Evolutionary conservation across 2,888 invertebrate genomes (phyloP), one percentile per base, ranked within the genome.

Genomic region (Zootermopsis nevadensis): DNA sequence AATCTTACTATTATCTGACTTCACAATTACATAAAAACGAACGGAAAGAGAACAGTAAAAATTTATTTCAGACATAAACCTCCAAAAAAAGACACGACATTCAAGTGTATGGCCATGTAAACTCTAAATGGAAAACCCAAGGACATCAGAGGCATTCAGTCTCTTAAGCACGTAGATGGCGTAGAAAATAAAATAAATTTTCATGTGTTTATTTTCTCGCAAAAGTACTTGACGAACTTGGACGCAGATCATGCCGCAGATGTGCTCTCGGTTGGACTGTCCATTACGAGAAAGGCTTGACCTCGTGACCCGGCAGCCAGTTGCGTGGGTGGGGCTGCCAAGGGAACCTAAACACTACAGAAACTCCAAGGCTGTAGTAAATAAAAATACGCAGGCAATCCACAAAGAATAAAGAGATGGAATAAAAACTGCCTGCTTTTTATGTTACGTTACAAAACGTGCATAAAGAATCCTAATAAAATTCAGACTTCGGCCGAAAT

Each of bases 141-240:
- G 60, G 60, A 60, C 60, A n/a, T 60, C 6, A 2, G 12, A 60
- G n/a, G 6, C 2, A n/a, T 60, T 60, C n/a, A n/a, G 60, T 60
- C 60, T 27, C 60, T 27, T 60, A 27, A 60, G 60, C 60, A 60
- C 60, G 60, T 27, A 27, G 60, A 27, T 1, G 6, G 3, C 8
- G 60, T 4, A 60, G 12, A 2, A 60, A 60, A n/a, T 6, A 27
- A 60, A 60, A 60, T 3, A 60, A 2, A 60, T n/a, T n/a, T n/a
- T 60, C 60, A 60, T 60, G n/a, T 60, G 60, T 60, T 60, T 60
- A 60, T 60, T n/a, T 60, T 60, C 60, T n/a, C 60, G 60, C 60
- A 60, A 60, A 60, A 60, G 60, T 60, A 27, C 60, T 60, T 60
- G 60, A n/a, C 27, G 10, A 27, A 27, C n/a, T 60, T n/a, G 2